These are phyloP conservation scores for Mormyrus iriodes DNA, from an alignment of 2,113 vertebrate genomes.

Conservation along the genomic window DNA sequence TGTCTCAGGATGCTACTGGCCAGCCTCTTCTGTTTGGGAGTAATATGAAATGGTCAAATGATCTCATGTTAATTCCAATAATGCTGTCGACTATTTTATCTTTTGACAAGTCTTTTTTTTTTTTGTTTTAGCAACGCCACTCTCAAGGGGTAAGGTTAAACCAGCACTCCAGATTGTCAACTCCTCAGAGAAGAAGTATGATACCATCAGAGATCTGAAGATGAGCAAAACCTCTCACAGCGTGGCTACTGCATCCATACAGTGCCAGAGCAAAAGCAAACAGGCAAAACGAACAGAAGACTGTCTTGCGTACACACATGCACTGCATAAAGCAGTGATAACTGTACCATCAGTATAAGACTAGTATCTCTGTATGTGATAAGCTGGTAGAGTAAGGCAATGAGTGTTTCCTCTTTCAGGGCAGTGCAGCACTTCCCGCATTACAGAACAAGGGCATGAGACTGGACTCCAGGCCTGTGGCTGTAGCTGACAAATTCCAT, in stretches of 20 bases:
- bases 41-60: neutral
- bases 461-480: conserved; percentile 26
- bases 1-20: neutral
- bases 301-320: neutral
- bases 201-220: conserved; percentile 29
- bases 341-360: neutral
- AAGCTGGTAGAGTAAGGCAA: neutral
- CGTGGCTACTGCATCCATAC: conserved; percentile 6
- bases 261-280: conserved; percentile 20
- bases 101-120: neutral
- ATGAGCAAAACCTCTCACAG: conserved; percentile 29
- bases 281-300: conserved; percentile 43
- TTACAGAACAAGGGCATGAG: conserved; percentile 12
- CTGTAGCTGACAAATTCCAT: conserved; percentile 32
- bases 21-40: neutral
- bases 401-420: conserved; percentile 1
- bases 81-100: neutral
- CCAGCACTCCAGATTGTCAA: conserved; percentile 63
- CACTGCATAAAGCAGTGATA: neutral
- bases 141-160: conserved; percentile 57
- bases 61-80: neutral
- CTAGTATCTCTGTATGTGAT: neutral
- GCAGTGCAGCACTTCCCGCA: neutral
- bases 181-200: conserved; percentile 47
- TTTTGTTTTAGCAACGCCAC: conserved; percentile 50